Conservation (phyloP, 2,113 vertebrate genomes). For the Galemys pyrenaicus region DNA sequence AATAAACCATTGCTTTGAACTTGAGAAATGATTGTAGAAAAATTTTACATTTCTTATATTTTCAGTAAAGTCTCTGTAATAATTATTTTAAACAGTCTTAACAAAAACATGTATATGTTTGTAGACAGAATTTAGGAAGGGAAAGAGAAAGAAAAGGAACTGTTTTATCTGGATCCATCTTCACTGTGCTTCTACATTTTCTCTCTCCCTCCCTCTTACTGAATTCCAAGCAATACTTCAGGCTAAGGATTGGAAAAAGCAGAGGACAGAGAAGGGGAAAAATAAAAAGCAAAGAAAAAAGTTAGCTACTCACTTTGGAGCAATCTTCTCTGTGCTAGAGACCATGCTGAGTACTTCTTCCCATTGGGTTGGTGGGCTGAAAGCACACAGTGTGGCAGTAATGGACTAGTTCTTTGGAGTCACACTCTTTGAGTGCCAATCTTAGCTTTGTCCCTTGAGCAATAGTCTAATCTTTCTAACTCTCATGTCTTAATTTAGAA, state of each 20-base stretch:
- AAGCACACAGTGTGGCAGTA: not conserved
- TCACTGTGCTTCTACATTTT: not conserved
- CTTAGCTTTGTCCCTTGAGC: not conserved
- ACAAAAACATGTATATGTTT: not conserved
- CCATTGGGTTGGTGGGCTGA: not conserved
- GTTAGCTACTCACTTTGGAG: not conserved
- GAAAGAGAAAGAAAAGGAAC: not conserved
- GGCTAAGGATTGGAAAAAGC: not conserved
- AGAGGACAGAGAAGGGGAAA: not conserved
- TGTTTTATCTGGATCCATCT: not conserved
- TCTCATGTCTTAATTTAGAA: slow-evolving; percentile 3
- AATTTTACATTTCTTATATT: not conserved
- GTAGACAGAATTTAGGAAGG: not conserved
- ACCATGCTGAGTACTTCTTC: not conserved
- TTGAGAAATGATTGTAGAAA: not conserved
- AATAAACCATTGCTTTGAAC: slow-evolving; percentile 8
- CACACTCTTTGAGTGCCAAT: not conserved
- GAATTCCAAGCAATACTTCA: not conserved
- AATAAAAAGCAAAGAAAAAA: not conserved
- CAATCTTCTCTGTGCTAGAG: not conserved
- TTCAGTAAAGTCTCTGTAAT: not conserved
- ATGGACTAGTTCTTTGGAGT: not conserved
- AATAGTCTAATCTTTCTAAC: not conserved
- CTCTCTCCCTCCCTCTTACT: not conserved
- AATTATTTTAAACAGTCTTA: not conserved